Percentiles rank a stretch among this genome's conserved stretches.
Evolutionary conservation across 2,113 vertebrate species (phyloP).

Genomic region (Hipposideros armiger): DNA sequence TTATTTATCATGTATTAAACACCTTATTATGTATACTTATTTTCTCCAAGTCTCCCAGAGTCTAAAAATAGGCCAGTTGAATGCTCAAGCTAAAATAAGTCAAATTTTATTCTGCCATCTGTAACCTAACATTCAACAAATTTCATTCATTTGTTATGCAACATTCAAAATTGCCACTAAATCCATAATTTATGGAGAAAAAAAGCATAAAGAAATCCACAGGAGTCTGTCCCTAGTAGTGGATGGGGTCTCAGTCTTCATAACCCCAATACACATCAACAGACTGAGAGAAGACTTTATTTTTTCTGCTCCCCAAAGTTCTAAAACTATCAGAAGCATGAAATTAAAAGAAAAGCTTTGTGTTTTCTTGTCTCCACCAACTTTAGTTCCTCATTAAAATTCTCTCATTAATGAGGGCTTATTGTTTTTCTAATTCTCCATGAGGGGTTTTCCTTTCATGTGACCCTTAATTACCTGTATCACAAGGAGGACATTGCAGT

Average conservation of each 20-base stretch:
- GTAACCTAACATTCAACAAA: not conserved
- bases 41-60: not conserved
- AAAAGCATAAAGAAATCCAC: not conserved
- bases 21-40: not conserved
- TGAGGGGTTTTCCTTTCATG: rapidly evolving
- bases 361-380: not conserved
- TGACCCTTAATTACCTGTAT: not conserved
- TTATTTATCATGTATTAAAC: not conserved
- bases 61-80: not conserved
- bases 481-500: not conserved
- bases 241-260: not conserved
- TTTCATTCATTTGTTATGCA: not conserved
- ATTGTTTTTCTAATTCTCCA: not conserved
- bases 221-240: not conserved
- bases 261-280: not conserved
- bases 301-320: not conserved
- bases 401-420: not conserved
- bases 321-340: not conserved
- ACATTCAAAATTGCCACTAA: not conserved
- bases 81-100: not conserved
- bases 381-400: not conserved
- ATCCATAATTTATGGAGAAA: not conserved
- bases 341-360: not conserved
- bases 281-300: not conserved
- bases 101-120: not conserved